These are phyloP conservation scores for Plumapathes pennacea DNA, from an alignment of 92 coral and sea anemone species.

Conservation along the genomic window DNA sequence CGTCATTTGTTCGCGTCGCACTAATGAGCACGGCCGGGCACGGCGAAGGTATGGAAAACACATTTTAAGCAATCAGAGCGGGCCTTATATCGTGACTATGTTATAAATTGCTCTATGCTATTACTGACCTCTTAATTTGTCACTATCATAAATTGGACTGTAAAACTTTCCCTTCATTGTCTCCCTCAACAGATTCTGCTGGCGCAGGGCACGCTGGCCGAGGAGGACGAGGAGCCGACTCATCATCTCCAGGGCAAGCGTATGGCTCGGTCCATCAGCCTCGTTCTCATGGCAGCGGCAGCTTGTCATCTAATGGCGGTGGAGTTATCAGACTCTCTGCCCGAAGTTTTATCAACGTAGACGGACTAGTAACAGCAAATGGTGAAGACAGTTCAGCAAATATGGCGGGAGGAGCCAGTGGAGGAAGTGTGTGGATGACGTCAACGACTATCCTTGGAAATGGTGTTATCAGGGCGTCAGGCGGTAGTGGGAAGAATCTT, in stretches of 20 bases:
- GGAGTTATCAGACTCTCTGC: slow-evolving; percentile 77
- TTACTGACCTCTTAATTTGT: no score
- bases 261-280: slow-evolving; percentile 81
- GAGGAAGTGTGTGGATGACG: slow-evolving; percentile 87
- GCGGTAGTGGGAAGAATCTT: slow-evolving; percentile 71
- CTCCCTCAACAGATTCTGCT: slow-evolving; percentile 72
- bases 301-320: slow-evolving; percentile 77
- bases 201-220: slow-evolving; percentile 98
- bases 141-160: no score
- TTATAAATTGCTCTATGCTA: no score
- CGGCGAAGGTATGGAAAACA: no score
- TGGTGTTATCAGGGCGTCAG: slow-evolving; percentile 75
- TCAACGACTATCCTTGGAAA: slow-evolving; percentile 65
- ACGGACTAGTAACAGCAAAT: slow-evolving; percentile 69
- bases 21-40: no score
- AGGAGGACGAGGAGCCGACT: slow-evolving; percentile 75
- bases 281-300: slow-evolving; percentile 86
- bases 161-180: no score
- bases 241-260: slow-evolving; percentile 73
- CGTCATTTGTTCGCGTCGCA: no score
- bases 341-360: slow-evolving; percentile 43
- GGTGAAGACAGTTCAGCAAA: slow-evolving; percentile 60
- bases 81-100: no score
- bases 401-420: slow-evolving; percentile 87
- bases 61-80: no score